Conservation (phyloP, 2,113 vertebrate species). For the Diadophis punctatus region DNA sequence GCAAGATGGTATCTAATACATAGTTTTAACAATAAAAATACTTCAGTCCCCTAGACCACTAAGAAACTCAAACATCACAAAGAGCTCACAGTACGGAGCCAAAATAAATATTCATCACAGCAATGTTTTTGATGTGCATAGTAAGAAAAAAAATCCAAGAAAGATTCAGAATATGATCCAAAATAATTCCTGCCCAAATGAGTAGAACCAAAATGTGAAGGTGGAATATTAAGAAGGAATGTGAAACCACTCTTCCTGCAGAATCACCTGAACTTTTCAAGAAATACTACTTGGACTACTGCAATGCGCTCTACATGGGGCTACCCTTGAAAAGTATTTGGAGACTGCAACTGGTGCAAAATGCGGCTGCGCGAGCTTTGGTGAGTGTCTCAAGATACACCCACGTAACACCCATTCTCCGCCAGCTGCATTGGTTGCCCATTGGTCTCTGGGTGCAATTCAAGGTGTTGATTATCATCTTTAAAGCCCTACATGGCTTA, state of each 20-base stretch:
- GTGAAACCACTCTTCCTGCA: background rate
- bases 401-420: no score
- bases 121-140: background rate
- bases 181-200: background rate
- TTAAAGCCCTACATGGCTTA: no score
- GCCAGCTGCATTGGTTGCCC: no score
- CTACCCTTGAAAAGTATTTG: no score
- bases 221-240: background rate
- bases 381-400: no score
- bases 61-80: background rate
- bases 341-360: no score
- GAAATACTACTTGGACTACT: no score
- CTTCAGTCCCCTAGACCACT: background rate
- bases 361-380: no score
- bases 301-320: no score
- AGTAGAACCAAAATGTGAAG: background rate
- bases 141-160: background rate
- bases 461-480: no score
- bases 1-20: background rate
- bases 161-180: background rate
- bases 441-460: no score
- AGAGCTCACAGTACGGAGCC: background rate
- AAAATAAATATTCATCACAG: background rate
- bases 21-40: background rate
- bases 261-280: background rate